Percentiles rank a stretch among this genome's conserved stretches.
Conservation (phyloP, 2,888 invertebrate species). For the Chrysolina americana region DNA sequence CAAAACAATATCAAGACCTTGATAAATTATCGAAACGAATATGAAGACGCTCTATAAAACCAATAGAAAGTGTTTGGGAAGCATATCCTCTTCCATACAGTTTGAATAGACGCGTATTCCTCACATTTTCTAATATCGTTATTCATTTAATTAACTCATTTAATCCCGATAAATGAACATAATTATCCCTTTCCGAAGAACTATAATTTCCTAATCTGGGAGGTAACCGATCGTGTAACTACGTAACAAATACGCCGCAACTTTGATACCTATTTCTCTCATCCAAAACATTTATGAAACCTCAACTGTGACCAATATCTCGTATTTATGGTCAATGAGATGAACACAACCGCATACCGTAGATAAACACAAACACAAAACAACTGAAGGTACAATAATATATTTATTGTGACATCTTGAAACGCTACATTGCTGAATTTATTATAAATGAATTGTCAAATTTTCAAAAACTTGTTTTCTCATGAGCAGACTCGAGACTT, state of each 20-base stretch:
- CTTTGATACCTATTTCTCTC: neutral
- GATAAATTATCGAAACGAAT: too few relatives aligned
- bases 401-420: constrained; percentile 51
- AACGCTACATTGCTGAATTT: constrained; percentile 42
- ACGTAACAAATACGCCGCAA: neutral
- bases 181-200: too few relatives aligned
- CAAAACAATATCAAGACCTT: too few relatives aligned
- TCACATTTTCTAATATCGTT: too few relatives aligned
- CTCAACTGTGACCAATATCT: constrained; percentile 43
- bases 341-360: constrained; percentile 42
- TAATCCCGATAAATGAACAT: too few relatives aligned
- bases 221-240: neutral
- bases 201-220: neutral
- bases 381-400: constrained; percentile 50
- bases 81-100: too few relatives aligned
- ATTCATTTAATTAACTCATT: too few relatives aligned
- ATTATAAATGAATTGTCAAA: constrained; percentile 52
- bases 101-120: too few relatives aligned
- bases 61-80: too few relatives aligned
- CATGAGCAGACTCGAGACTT: constrained; percentile 21
- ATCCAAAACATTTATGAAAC: neutral
- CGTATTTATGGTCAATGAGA: constrained; percentile 44
- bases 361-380: constrained; percentile 49
- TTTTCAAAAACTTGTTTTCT: constrained; percentile 43
- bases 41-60: too few relatives aligned